A percentile compares a stretch with the other conserved stretches of the same genome.
Conservation (phyloP, 1,140 invertebrate genomes). For the Oncopodura yosiiana region DNA sequence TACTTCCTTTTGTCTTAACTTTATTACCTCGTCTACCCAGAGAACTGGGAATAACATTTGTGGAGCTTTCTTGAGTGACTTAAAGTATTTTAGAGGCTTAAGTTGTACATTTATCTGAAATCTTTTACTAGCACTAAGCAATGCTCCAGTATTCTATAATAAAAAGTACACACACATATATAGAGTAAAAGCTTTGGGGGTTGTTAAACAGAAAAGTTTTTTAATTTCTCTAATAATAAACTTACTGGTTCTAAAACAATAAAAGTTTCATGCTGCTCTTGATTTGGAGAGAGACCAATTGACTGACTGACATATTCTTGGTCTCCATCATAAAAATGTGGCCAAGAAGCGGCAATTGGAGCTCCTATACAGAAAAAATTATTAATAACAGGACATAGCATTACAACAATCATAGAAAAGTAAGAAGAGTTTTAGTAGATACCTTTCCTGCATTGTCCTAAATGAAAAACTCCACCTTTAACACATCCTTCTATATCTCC, state of each 20-base stretch:
- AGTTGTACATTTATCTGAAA: conserved; percentile 24
- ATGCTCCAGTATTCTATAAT: conserved; percentile 26
- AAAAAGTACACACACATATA: too few species aligned
- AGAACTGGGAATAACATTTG: conserved; percentile 9
- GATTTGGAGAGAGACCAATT: conserved; percentile 40
- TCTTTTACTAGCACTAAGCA: conserved; percentile 14
- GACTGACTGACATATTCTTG: conserved; percentile 38
- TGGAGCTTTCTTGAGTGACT: conserved; percentile 11
- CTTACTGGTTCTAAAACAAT: conserved; percentile 43
- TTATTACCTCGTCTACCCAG: conserved; percentile 26
- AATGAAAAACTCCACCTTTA: neutral
- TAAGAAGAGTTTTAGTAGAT: too few species aligned
- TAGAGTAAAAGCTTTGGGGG: too few species aligned
- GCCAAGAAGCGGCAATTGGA: conserved; percentile 38
- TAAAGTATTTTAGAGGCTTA: conserved; percentile 7
- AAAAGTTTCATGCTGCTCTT: conserved; percentile 39
- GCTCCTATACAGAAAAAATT: too few species aligned
- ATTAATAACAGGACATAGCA: too few species aligned
- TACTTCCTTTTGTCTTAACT: neutral
- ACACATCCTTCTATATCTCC: neutral
- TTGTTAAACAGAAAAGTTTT: too few species aligned
- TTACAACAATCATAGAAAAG: too few species aligned
- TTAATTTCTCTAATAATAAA: too few species aligned
- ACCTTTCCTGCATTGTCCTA: conserved; percentile 33
- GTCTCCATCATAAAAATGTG: conserved; percentile 44